A percentile compares a stretch with the other conserved stretches of the same genome.
These are phyloP conservation scores for Rotaria macrura DNA, from an alignment of 2,888 invertebrate genomes.

Conservation along the genomic window DNA sequence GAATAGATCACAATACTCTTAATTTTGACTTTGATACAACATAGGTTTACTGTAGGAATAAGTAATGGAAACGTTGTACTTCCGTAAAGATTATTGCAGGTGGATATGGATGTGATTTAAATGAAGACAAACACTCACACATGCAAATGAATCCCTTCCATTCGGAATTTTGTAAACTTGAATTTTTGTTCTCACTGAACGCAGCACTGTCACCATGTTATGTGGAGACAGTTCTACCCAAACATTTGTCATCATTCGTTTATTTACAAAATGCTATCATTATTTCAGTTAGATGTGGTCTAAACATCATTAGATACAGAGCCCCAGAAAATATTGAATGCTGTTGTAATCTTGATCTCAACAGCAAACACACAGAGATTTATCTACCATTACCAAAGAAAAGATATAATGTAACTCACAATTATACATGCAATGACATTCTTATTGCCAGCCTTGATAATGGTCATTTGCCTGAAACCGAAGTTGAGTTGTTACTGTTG, in stretches of 20 bases:
- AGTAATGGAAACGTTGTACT: no score
- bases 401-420: neutral
- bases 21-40: no score
- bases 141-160: no score
- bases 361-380: neutral
- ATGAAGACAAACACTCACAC: no score
- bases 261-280: neutral
- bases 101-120: no score
- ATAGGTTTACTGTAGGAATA: no score
- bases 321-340: neutral
- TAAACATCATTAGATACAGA: neutral
- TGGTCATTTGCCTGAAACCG: neutral
- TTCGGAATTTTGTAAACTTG: no score
- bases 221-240: neutral
- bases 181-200: no score
- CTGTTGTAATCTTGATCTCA: neutral
- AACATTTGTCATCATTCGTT: neutral
- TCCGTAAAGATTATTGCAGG: no score
- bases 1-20: no score
- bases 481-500: neutral
- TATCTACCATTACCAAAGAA: conserved; percentile 10
- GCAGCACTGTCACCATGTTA: no score
- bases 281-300: neutral
- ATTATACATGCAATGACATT: neutral
- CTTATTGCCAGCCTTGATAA: neutral